Evolutionary conservation across 2,888 invertebrate species (phyloP), one percentile per base, ranked within the genome.

Genomic region (Amblyteles armatorius): DNA sequence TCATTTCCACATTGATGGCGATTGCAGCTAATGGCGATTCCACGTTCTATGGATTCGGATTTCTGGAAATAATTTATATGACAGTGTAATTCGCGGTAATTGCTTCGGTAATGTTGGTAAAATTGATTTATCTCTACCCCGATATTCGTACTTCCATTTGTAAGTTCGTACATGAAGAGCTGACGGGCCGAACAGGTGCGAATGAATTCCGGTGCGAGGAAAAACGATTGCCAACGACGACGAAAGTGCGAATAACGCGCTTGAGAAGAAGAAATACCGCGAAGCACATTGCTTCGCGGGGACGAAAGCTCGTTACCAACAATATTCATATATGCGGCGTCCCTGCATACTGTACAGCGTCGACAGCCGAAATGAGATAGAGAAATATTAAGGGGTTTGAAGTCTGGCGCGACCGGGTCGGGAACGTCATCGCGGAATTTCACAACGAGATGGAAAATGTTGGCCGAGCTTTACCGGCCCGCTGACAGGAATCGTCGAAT

Each of bases 241-340:
- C 60, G 26, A 16, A 60, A 13, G 3, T 60, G 26, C 60, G 26
- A 60, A 33, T 33, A 29, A 60, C 60, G 60, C 60, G 33, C 29
- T 60, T 60, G 60, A 60, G 29, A 60, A 33, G 60, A 33, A 29
- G 60, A 60, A 60, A 60, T 60, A 26, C 60, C 26, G n/a, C 60
- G 33, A 60, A 33, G 16, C 29, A 33, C 44, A 44, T 44, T 44
- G 44, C 16, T 60, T 22, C 57, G 22, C 3, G 26, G 29, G 60
- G 13, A 33, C n/a, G 29, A 13, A 33, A 33, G n/a, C 29, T 60
- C 60, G 16, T 29, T 60, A 33, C 29, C 33, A 13, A 13, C 11
- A 33, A 60, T 60, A 60, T 33, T 29, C 29, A 29, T 60, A 26
- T 57, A 57, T n/a, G 16, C 16, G 33, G 2, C 29, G 33, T 33